Percentiles rank a stretch among this genome's conserved stretches.
phyloP scores from a whole-genome alignment of 2,888 invertebrate genomes.

The Cantharis nigra region DNA sequence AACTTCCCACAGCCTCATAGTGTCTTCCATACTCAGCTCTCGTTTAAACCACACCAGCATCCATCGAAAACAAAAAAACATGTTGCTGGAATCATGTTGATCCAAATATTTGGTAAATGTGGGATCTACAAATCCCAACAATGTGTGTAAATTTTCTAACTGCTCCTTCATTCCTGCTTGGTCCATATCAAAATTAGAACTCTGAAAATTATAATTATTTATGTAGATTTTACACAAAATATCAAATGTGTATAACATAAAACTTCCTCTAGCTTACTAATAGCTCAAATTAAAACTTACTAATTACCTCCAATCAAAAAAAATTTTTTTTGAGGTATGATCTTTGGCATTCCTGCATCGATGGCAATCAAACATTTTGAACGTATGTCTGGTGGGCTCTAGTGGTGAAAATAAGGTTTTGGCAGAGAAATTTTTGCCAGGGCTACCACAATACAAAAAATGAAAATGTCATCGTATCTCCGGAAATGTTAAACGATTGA shows the following conservation, averaged over 20 bases:
- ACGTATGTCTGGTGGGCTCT: too few relatives aligned
- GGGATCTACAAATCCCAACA: slow-evolving; percentile 83
- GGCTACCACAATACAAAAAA: too few relatives aligned
- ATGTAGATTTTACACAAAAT: neutral
- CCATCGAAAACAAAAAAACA: slow-evolving; percentile 99
- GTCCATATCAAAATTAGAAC: slow-evolving; percentile 94
- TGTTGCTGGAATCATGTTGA: slow-evolving; percentile 87
- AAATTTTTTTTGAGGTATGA: too few relatives aligned
- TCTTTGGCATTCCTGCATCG: too few relatives aligned
- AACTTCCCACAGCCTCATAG: slow-evolving; percentile 94
- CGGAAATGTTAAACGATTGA: too few relatives aligned
- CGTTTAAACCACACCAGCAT: slow-evolving; percentile 88
- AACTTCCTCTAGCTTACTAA: neutral
- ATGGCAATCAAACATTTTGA: too few relatives aligned
- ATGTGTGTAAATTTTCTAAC: slow-evolving; percentile 78
- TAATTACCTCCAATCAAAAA: too few relatives aligned
- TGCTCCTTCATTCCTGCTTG: slow-evolving; percentile 96
- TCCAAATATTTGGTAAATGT: slow-evolving; percentile 84
- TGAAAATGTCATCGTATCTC: too few relatives aligned
- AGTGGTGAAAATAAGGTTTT: too few relatives aligned
- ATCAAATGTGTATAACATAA: neutral
- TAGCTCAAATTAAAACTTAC: neutral
- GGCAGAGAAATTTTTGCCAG: too few relatives aligned
- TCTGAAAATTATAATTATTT: slow-evolving; percentile 56
- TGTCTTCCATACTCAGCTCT: slow-evolving; percentile 85